phyloP scores from a whole-genome alignment of 2,797 vertebrate species.

The Notolabrus celidotus region DNA sequence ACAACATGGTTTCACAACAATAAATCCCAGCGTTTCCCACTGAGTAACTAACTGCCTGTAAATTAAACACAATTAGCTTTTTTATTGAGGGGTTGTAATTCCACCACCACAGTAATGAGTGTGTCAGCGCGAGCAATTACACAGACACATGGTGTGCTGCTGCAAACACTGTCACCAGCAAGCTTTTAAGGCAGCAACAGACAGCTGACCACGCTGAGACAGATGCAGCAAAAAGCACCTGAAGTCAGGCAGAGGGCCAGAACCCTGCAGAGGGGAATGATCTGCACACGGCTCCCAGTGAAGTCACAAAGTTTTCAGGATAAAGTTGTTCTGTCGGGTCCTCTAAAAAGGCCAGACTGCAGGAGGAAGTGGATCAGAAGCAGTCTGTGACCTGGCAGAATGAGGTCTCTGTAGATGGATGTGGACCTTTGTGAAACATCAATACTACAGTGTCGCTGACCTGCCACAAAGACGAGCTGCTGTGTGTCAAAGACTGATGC shows the following conservation, averaged over 20 bases:
- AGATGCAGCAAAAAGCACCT: slow-evolving; percentile 8
- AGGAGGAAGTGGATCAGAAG: slow-evolving; percentile 11
- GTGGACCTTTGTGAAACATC: slow-evolving; percentile 40
- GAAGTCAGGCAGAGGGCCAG: neutral
- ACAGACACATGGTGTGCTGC: slow-evolving; percentile 17
- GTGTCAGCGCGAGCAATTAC: slow-evolving; percentile 52
- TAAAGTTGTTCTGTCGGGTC: neutral
- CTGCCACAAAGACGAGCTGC: slow-evolving; percentile 10
- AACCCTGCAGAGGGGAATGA: slow-evolving; percentile 1
- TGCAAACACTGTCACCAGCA: neutral
- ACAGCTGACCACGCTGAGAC: slow-evolving; percentile 10
- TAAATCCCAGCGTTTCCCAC: slow-evolving; percentile 20
- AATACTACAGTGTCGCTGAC: slow-evolving; percentile 24
- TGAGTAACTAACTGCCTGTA: slow-evolving; percentile 46
- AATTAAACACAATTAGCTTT: slow-evolving; percentile 62
- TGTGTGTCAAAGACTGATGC: slow-evolving; percentile 16
- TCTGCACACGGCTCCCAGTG: neutral
- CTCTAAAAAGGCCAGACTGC: neutral
- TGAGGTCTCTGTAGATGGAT: slow-evolving; percentile 47
- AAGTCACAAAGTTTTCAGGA: slow-evolving; percentile 1
- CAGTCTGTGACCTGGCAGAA: slow-evolving; percentile 41
- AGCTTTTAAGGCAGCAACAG: slow-evolving; percentile 16
- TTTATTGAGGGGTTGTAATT: slow-evolving; percentile 45
- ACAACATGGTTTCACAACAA: slow-evolving; percentile 16
- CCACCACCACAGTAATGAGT: slow-evolving; percentile 33